Evolutionary conservation across 2,888 invertebrate species (phyloP), one percentile per base, ranked within the genome.

Genomic region (Caenorhabditis sp.): DNA sequence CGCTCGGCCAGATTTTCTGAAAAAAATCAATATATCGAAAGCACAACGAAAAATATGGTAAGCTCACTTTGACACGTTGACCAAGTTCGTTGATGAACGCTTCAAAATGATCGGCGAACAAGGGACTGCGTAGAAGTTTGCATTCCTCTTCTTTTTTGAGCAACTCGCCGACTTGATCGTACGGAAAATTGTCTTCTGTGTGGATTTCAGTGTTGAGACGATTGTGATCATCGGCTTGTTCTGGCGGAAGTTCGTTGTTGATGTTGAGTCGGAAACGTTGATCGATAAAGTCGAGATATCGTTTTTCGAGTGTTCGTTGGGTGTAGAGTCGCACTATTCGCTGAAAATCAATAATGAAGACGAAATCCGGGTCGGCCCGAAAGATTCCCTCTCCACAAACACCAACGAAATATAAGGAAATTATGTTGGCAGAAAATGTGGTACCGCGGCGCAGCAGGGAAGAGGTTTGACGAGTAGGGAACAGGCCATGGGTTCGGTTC

Each of bases 261-360:
- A 83, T 64, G 26, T 76, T 72, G 21, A 77, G 69, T n/a, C 59
- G 66, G 63, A 86, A 84, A 12, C 81, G 60, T 24, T 70, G 67
- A 49, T 84, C 82, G 24, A 85, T 73, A 59, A 83, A 86, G 4
- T 79, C 69, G 66, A 86, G 62, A 63, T 76, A 85, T 24, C 77
- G 62, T 19, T 66, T 14, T 57, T 86, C 86, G 17, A 79, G 21
- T 14, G 67, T 62, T 53, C 78, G 43, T 37, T 76, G 54, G 59
- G 76, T 66, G 62, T 78, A 75, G 57, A 81, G 69, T 12, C 76
- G 66, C 17, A 76, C 50, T 8, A 83, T 70, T 59, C 77, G 73
- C 77, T 83, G 64, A 36, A 60, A 66, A 43, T 12, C 31, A 6
- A 31, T 4, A 10, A 31, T 10, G 4, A 31, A 31, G 10, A 6